Evolutionary conservation across 2,113 vertebrate genomes (phyloP).

Genomic region (Elanoides forficatus): DNA sequence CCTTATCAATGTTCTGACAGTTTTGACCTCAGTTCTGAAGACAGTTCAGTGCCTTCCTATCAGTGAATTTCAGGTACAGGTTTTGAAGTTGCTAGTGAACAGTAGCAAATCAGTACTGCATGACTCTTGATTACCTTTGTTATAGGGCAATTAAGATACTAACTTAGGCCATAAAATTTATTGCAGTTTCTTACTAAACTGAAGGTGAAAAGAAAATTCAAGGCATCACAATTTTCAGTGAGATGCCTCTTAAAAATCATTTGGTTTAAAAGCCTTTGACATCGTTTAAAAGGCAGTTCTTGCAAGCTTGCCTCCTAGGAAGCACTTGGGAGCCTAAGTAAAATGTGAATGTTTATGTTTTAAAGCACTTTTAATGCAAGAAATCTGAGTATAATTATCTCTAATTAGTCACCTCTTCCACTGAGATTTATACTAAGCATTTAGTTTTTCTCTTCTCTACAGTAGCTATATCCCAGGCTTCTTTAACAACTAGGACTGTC

Average conservation of each 20-base stretch:
- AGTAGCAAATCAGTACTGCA: neutral
- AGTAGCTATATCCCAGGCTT: neutral
- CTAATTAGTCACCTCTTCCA: slow-evolving; percentile 64
- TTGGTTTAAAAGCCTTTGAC: slow-evolving; percentile 3
- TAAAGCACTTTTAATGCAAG: slow-evolving; percentile 66
- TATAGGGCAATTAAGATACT: neutral
- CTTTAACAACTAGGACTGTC: neutral
- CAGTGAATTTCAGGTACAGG: neutral
- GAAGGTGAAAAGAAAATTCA: neutral
- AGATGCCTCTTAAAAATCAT: neutral
- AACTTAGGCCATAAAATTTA: neutral
- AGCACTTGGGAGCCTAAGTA: slow-evolving; percentile 49
- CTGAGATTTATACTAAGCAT: slow-evolving; percentile 42
- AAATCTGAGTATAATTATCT: slow-evolving; percentile 60
- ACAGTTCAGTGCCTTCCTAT: neutral
- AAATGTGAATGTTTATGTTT: slow-evolving; percentile 66
- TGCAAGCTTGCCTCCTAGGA: slow-evolving; percentile 34
- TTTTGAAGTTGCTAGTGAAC: neutral
- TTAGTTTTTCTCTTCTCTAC: neutral
- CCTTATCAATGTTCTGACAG: neutral
- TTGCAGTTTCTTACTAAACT: neutral
- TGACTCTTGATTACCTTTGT: neutral
- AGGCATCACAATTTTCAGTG: neutral
- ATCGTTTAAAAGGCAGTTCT: slow-evolving; percentile 8
- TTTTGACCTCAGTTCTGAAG: neutral